Conservation (phyloP, 2,113 vertebrate species). For the Diphyllodes magnificus region DNA sequence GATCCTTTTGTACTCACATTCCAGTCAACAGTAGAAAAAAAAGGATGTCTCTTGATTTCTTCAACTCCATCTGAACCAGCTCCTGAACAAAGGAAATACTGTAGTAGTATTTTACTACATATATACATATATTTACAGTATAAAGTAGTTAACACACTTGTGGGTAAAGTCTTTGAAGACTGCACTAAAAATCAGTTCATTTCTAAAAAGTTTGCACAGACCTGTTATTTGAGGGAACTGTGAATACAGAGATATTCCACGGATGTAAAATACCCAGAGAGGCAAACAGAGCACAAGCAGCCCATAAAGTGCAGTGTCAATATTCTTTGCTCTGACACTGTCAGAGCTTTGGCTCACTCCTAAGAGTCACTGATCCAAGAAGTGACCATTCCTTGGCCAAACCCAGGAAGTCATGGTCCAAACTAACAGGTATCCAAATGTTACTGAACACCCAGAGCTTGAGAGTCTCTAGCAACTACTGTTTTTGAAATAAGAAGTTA, state of each 20-base stretch:
- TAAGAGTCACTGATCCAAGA: neutral
- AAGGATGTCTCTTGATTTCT: constrained; percentile 95
- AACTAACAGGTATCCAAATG: neutral
- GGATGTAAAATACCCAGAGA: neutral
- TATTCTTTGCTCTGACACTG: neutral
- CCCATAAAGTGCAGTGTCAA: neutral
- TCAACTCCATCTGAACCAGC: constrained; percentile 94
- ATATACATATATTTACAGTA: too few species aligned
- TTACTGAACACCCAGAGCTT: neutral
- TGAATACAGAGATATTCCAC: neutral
- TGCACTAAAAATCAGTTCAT: neutral
- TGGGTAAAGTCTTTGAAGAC: neutral
- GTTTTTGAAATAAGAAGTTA: neutral
- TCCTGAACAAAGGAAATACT: constrained; percentile 68
- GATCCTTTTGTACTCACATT: constrained; percentile 80
- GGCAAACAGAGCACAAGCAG: neutral
- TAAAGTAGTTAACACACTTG: neutral
- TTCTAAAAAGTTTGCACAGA: neutral
- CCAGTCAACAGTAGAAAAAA: constrained; percentile 98
- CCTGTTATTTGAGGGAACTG: neutral
- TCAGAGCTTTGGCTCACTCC: neutral
- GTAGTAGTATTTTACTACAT: neutral
- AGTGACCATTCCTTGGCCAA: neutral
- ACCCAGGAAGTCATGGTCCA: neutral
- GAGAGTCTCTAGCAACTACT: neutral